These are phyloP conservation scores for Danaus melanippus DNA, from an alignment of 1,140 invertebrate species.

Conservation along the genomic window DNA sequence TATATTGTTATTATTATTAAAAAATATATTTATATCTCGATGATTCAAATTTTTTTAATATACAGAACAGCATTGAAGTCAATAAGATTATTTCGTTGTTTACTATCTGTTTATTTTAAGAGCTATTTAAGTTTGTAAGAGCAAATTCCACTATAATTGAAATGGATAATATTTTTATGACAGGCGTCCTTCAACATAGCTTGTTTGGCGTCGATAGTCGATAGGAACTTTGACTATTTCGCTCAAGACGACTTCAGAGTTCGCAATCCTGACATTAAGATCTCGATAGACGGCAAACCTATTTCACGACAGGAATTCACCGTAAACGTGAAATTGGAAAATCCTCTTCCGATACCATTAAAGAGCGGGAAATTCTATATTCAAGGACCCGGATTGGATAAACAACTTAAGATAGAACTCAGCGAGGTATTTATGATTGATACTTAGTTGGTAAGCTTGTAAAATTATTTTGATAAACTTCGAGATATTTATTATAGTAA, in stretches of 20 bases:
- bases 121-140: too few species aligned
- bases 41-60: too few species aligned
- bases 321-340: conserved; percentile 82
- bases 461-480: too few species aligned
- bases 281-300: conserved; percentile 77
- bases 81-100: too few species aligned
- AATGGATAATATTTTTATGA: conserved; percentile 14
- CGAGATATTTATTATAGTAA: conserved; percentile 11
- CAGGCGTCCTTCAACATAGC: conserved; percentile 89
- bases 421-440: conserved; percentile 67
- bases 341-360: conserved; percentile 84
- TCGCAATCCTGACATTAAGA: conserved; percentile 90
- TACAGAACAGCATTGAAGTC: too few species aligned
- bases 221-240: conserved; percentile 90
- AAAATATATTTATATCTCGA: too few species aligned
- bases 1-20: too few species aligned
- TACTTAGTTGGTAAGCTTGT: too few species aligned
- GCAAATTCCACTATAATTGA: too few species aligned
- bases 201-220: conserved; percentile 84
- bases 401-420: conserved; percentile 80
- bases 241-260: conserved; percentile 92
- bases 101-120: too few species aligned
- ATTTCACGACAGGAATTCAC: conserved; percentile 76
- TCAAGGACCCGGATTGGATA: conserved; percentile 83
- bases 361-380: conserved; percentile 84